These are phyloP conservation scores for Myotis lucifugus DNA, from an alignment of 2,113 vertebrate species.

Conservation along the genomic window DNA sequence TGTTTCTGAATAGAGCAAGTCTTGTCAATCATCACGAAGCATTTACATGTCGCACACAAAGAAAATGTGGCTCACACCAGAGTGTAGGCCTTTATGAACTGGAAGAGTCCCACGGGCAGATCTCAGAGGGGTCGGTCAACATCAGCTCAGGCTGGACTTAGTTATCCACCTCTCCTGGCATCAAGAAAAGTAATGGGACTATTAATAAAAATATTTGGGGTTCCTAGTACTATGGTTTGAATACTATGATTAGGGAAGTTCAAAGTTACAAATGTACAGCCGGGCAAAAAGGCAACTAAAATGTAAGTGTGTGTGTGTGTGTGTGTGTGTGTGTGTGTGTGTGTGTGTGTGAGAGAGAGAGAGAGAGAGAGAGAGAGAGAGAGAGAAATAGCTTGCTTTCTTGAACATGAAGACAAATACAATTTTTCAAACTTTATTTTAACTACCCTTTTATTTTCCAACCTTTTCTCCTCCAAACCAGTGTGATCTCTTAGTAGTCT, in stretches of 20 bases:
- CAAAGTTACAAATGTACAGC: neutral
- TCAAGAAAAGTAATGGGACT: neutral
- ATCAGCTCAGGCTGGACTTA: neutral
- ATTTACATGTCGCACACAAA: neutral
- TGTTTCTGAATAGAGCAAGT: neutral
- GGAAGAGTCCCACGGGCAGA: neutral
- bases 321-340: neutral
- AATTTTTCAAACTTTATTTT: neutral
- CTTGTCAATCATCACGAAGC: neutral
- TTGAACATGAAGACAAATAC: neutral
- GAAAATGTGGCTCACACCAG: neutral
- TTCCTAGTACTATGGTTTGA: neutral
- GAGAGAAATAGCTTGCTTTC: neutral
- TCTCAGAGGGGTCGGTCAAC: too few relatives aligned
- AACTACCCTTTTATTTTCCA: neutral
- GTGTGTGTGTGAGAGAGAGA: too few relatives aligned
- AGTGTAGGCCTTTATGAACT: accelerated
- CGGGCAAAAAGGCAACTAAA: neutral
- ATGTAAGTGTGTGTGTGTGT: neutral
- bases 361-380: too few relatives aligned
- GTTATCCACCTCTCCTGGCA: neutral
- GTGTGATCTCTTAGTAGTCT: neutral
- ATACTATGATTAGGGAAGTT: neutral
- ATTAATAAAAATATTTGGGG: neutral
- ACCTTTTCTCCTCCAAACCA: neutral